Conservation (phyloP, 2,797 vertebrate species). For the Enteromius trimaculatus region DNA sequence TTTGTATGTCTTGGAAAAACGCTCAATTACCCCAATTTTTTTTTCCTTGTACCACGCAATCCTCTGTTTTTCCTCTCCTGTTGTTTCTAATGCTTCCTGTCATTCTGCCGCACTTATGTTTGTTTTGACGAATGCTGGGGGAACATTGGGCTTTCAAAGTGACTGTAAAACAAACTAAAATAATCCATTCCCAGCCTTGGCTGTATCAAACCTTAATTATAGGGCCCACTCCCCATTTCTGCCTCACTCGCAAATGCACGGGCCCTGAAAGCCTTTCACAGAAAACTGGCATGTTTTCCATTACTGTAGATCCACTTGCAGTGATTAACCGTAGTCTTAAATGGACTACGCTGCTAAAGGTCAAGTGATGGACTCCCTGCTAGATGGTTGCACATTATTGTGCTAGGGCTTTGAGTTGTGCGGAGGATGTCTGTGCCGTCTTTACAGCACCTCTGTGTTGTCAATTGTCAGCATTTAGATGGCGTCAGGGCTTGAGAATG, state of each 20-base stretch:
- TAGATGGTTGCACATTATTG: slow-evolving; percentile 6
- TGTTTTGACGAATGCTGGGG: slow-evolving; percentile 53
- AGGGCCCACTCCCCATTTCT: slow-evolving; percentile 36
- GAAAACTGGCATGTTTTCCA: slow-evolving; percentile 51
- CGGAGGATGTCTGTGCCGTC: background rate
- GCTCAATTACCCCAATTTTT: background rate
- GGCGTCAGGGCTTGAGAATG: slow-evolving; percentile 36
- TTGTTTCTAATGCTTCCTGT: slow-evolving; percentile 64
- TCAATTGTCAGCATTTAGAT: slow-evolving; percentile 19
- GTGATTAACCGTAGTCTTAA: slow-evolving; percentile 45
- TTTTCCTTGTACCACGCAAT: slow-evolving; percentile 55
- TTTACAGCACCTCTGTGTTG: slow-evolving; percentile 39
- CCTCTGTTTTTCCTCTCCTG: slow-evolving; percentile 49
- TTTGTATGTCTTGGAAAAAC: slow-evolving; percentile 17
- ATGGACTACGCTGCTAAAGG: slow-evolving; percentile 43
- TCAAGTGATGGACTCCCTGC: slow-evolving; percentile 38
- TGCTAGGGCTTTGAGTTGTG: slow-evolving; percentile 4
- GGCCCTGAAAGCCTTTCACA: slow-evolving; percentile 40
- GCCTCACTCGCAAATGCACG: slow-evolving; percentile 13
- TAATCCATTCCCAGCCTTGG: slow-evolving; percentile 52
- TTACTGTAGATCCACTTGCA: slow-evolving; percentile 43
- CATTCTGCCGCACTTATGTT: slow-evolving; percentile 47
- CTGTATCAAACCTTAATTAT: slow-evolving; percentile 53
- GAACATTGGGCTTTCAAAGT: slow-evolving; percentile 52
- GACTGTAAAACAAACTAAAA: slow-evolving; percentile 40